These are phyloP conservation scores for Acropora yongei DNA, from an alignment of 64 coral and sea anemone genomes.

Conservation along the genomic window DNA sequence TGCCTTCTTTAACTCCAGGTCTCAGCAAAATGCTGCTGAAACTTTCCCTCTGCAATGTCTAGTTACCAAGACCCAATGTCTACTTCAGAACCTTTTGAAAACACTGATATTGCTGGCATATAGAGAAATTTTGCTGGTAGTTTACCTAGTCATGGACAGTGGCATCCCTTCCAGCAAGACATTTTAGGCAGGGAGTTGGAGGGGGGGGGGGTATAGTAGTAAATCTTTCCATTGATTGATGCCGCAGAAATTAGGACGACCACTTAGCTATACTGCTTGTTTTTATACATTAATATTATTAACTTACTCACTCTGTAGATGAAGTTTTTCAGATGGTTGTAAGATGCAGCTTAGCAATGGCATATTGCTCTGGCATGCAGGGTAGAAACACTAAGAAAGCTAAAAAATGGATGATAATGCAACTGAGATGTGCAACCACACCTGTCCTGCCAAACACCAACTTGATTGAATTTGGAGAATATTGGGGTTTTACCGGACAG, in stretches of 20 bases:
- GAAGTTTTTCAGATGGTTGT: conserved; percentile 21
- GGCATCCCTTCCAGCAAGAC: not conserved
- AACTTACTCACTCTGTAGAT: not conserved
- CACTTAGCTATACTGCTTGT: too few species aligned
- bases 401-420: not conserved
- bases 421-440: conserved; percentile 29
- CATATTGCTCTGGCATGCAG: conserved; percentile 3
- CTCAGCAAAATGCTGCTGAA: too few species aligned
- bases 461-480: conserved; percentile 37
- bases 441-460: conserved; percentile 3
- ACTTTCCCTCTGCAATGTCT: too few species aligned
- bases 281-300: not conserved
- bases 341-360: conserved; percentile 24
- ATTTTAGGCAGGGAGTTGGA: not conserved
- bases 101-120: too few species aligned
- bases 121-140: too few species aligned
- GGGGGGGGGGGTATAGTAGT: not conserved
- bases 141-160: too few species aligned
- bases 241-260: too few species aligned
- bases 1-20: too few species aligned
- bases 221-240: too few species aligned
- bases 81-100: too few species aligned
- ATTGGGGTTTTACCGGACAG: conserved; percentile 36
- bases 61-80: too few species aligned
- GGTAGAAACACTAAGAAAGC: conserved; percentile 6